Percentiles rank a stretch among this genome's conserved stretches.
These are phyloP conservation scores for Chauna torquata DNA, from an alignment of 2,113 vertebrate genomes.

Conservation along the genomic window DNA sequence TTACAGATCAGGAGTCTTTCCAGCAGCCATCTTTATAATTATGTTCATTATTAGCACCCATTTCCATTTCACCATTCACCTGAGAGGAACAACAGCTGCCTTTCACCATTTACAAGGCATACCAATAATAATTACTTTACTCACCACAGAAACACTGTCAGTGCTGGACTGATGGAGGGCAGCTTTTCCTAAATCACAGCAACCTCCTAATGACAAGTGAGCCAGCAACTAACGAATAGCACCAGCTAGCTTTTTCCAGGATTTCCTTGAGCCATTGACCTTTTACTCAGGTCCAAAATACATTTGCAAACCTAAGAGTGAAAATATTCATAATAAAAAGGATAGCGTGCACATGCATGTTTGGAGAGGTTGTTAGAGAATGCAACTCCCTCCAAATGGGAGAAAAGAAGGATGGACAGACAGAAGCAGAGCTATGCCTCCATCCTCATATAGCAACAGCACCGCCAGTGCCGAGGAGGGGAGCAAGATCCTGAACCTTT, in stretches of 20 bases:
- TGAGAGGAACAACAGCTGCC: slow-evolving; percentile 42
- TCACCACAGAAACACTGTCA: background rate
- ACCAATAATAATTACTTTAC: background rate
- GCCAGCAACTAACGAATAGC: background rate
- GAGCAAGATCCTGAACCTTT: background rate
- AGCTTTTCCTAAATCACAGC: background rate
- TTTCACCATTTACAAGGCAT: slow-evolving; percentile 30
- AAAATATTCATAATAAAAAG: background rate
- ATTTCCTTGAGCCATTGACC: background rate
- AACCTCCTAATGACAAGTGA: background rate
- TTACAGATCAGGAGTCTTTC: slow-evolving; percentile 19
- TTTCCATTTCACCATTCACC: slow-evolving; percentile 37
- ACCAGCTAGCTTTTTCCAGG: background rate
- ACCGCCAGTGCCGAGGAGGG: background rate
- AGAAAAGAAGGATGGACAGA: background rate
- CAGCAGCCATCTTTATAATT: slow-evolving; percentile 26
- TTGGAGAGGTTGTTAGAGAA: background rate
- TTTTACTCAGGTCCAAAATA: background rate
- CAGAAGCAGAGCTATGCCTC: background rate
- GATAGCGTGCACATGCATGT: background rate
- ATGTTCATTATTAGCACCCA: slow-evolving; percentile 56
- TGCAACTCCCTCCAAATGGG: background rate
- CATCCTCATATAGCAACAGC: background rate
- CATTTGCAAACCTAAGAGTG: background rate
- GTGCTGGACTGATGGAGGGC: background rate